Base-by-base conservation (phyloP, 1,140 invertebrate species). In the Danaus plexippus region DNA sequence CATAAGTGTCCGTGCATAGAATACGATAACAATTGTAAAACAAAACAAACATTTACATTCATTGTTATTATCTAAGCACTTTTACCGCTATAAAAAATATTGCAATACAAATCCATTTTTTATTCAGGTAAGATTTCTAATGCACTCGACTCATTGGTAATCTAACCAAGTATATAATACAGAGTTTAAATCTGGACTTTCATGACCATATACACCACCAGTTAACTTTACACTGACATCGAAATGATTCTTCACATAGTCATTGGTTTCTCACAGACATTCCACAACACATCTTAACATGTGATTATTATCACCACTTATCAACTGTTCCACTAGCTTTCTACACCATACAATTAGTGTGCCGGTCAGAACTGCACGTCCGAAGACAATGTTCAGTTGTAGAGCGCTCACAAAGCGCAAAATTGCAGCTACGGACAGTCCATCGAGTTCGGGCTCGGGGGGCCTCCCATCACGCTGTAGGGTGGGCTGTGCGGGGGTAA, bases 351-450 rank as follows among this genome's bases (percentile, higher is more conserved):
- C 40, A 11, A 44, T 54, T 48, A 67, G 56, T 66, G 55, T 57
- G 60, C 62, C 11, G 51, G 61, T 54, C 18, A 57, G 51, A 47
- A 55, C 53, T 55, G 53, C 65, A 69, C 57, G 49, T 61, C 48
- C 40, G 49, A 61, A 66, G 51, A 49, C 48, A 69, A 64, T 64
- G 69, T 71, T 70, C 73, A 66, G 48, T 58, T 69, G 59, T 62
- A 63, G 15, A 61, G 77, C 76, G 81, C 84, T 84, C 73, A 84
- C 75, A 84, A 77, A 63, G 82, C 79, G 82, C 76, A 81, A 69
- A 84, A 80, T 57, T 71, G 72, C 32, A 69, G 82, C 81, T 88
- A 87, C 71, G 85, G 77, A 54, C 87, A 88, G 59, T 88, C 87
- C 77, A 88, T 80, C 9, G 82, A 85, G 50, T 85, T 82, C 18